Base-by-base conservation (phyloP, 2,113 vertebrate genomes). In the Micromys minutus region DNA sequence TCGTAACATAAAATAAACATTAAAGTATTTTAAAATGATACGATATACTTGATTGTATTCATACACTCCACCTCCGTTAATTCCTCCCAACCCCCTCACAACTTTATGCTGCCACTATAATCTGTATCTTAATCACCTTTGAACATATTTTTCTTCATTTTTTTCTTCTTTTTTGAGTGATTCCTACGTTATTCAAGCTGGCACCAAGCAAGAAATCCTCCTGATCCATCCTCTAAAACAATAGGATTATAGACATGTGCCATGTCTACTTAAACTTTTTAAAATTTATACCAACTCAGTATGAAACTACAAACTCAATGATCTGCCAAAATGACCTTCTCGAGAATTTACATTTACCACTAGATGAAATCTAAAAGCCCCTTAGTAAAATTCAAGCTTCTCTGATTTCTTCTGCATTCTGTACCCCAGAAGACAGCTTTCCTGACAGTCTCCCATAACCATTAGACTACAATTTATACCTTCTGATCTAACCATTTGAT, bases 301-400 rank as follows among this genome's bases (percentile, higher is more conserved):
- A 63, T 24, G n/a, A 87, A 87, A 39, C 55, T 39, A 81, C 79
- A 77, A 92, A 87, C 31, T 87, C 36, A 94, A 17, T 67, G 69
- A 86, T n/a, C 42, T 85, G 74, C 13, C 42, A 61, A 81, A 84
- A 84, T 45, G 55, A 63, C 52, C 19, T 55, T 80, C 50, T 93
- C 50, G 81, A 94, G 31, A 93, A 94, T 69, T 87, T 19, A 47
- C 3, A 85, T 21, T 80, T 84, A 92, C 4, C n/a, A 91, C 63
- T 80, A 91, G 36, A 79, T 26, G 39, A 91, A 83, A 83, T 83
- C 55, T 29, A 61, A 26, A 83, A 59, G 79, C n/a, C 79, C 79
- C 36, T 81, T 39, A 52, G 11, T 52, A 87, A 50, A 91, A 89
- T 86, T 67, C 65, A 94, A 94, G 47, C 42, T 36, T 75, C 47